phyloP scores from a whole-genome alignment of 2,888 invertebrate genomes.

The Meiosimyza decipiens region DNA sequence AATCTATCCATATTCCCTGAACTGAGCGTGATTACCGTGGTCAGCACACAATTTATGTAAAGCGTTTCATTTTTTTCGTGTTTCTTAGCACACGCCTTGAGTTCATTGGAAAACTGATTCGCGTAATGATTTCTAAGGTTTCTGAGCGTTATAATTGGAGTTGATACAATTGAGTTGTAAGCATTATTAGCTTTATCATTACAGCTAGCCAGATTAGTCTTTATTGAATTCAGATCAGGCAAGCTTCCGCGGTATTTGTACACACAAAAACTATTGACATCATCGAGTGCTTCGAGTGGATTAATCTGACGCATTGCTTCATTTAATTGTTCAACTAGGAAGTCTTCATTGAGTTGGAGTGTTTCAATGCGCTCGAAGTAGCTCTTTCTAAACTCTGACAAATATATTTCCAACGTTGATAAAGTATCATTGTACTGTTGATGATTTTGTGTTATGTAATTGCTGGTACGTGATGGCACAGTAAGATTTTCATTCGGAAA shows the following conservation, averaged over 20 bases:
- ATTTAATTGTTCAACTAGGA: conserved; percentile 38
- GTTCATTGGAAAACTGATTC: conserved; percentile 34
- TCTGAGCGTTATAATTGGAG: conserved; percentile 37
- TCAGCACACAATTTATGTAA: conserved; percentile 39
- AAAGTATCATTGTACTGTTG: conserved; percentile 40
- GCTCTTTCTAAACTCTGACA: conserved; percentile 37
- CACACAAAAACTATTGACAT: conserved; percentile 43
- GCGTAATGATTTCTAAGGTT: conserved; percentile 42
- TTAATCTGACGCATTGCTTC: conserved; percentile 42
- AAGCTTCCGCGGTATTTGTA: conserved; percentile 42
- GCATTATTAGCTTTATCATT: conserved; percentile 36
- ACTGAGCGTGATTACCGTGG: conserved; percentile 31
- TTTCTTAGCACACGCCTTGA: conserved; percentile 43
- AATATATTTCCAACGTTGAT: conserved; percentile 36
- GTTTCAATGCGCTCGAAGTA: conserved; percentile 41
- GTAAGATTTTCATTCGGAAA: conserved; percentile 35
- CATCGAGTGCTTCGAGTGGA: conserved; percentile 44
- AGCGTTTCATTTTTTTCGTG: conserved; percentile 35
- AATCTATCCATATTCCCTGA: not conserved
- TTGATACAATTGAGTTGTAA: conserved; percentile 31
- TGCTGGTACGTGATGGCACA: conserved; percentile 38
- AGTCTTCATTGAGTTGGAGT: conserved; percentile 35
- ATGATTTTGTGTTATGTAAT: conserved; percentile 40
- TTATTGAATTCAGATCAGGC: conserved; percentile 34
- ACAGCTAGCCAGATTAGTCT: conserved; percentile 35